Evolutionary conservation across 2,113 vertebrate genomes (phyloP).

Genomic region (Montifringilla adamsi): DNA sequence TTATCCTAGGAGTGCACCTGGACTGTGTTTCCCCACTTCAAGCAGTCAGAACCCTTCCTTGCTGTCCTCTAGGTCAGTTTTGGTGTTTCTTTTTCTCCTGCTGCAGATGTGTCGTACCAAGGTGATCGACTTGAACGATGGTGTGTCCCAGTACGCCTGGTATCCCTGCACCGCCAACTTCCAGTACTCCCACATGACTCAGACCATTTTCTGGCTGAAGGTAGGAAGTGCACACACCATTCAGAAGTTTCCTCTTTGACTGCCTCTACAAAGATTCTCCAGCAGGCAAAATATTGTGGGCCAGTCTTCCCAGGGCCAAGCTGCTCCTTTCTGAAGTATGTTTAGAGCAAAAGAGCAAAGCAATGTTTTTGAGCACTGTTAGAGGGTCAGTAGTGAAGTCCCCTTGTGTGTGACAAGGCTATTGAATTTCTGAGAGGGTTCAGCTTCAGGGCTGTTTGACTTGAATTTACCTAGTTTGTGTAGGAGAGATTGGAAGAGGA

Average conservation of each 20-base stretch:
- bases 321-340: background rate
- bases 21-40: background rate
- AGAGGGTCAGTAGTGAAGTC: background rate
- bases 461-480: background rate
- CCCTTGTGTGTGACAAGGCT: background rate
- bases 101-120: slow-evolving; percentile 89
- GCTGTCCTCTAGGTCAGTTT: accelerated
- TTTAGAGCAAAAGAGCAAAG: slow-evolving; percentile 1
- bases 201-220: slow-evolving; percentile 86
- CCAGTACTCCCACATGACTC: slow-evolving; percentile 73
- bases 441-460: background rate
- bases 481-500: background rate
- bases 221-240: slow-evolving; percentile 63
- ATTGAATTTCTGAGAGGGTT: slow-evolving; percentile 37
- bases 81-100: background rate
- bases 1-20: background rate
- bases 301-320: background rate
- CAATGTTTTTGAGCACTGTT: background rate
- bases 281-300: background rate
- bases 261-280: background rate
- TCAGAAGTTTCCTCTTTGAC: background rate
- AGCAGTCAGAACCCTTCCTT: background rate
- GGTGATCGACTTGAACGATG: slow-evolving; percentile 88
- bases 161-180: slow-evolving; percentile 87
- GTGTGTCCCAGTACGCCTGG: slow-evolving; percentile 93